Percentiles rank a stretch among this genome's conserved stretches.
phyloP scores from a whole-genome alignment of 2,888 invertebrate genomes.

The Achlya flavicornis region DNA sequence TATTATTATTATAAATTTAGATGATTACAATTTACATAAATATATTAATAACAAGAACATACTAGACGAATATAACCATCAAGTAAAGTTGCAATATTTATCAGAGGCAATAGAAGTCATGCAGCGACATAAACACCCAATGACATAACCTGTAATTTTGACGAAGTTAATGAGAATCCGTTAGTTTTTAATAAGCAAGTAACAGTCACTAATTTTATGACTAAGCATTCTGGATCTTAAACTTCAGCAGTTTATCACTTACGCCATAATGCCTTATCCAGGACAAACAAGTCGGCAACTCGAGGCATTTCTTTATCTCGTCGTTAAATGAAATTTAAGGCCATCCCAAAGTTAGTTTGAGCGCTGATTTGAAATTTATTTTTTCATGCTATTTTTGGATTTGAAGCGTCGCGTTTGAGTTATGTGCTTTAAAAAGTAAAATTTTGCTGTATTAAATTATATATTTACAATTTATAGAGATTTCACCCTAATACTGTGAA shows the following conservation, averaged over 20 bases:
- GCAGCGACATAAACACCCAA: too few species aligned
- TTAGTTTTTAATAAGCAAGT: background rate
- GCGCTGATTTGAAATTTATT: constrained; percentile 53
- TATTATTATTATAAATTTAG: too few species aligned
- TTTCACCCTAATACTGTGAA: too few species aligned
- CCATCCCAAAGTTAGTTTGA: constrained; percentile 38
- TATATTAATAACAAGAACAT: too few species aligned
- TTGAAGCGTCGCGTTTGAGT: background rate
- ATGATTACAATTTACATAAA: too few species aligned
- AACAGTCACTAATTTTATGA: background rate
- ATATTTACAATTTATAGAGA: too few species aligned
- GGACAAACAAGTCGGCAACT: constrained; percentile 53
- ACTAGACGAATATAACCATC: too few species aligned
- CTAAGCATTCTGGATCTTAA: constrained; percentile 10
- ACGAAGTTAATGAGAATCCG: background rate
- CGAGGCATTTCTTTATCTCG: constrained; percentile 47
- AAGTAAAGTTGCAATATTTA: too few species aligned
- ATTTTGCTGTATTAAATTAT: too few species aligned
- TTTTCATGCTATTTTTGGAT: constrained; percentile 31
- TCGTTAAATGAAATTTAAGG: constrained; percentile 60
- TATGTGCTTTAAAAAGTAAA: too few species aligned
- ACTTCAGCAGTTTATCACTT: constrained; percentile 33
- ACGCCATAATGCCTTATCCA: constrained; percentile 46
- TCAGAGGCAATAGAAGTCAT: too few species aligned
- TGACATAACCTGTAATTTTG: too few species aligned